These are phyloP conservation scores for Fulica atra DNA, from an alignment of 2,113 vertebrate genomes.

Conservation along the genomic window DNA sequence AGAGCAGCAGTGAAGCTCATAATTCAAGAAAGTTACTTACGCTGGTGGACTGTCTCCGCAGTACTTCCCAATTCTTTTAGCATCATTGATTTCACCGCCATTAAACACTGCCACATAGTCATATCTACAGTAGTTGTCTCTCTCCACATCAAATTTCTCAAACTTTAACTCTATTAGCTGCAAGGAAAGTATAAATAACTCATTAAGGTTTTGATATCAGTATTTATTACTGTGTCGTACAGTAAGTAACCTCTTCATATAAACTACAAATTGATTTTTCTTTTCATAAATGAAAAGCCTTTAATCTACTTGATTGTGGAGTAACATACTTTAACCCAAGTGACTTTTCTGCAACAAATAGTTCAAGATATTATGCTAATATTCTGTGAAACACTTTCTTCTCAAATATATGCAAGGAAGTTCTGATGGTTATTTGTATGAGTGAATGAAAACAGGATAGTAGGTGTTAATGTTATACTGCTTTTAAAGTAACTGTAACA, in stretches of 20 bases:
- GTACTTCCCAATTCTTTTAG: constrained; percentile 93
- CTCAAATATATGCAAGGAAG: not conserved
- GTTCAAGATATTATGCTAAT: not conserved
- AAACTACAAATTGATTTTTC: not conserved
- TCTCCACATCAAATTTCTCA: constrained; percentile 97
- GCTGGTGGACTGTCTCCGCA: constrained; percentile 95
- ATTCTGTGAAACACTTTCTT: not conserved
- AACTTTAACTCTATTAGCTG: constrained; percentile 93
- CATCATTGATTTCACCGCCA: constrained; percentile 91
- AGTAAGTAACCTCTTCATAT: not conserved
- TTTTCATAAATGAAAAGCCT: not conserved
- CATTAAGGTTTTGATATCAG: not conserved
- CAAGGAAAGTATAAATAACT: constrained; percentile 11
- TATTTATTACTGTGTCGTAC: not conserved
- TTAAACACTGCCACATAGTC: constrained; percentile 95
- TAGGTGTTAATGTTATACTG: not conserved
- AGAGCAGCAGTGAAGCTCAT: not conserved
- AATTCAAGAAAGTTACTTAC: constrained; percentile 77
- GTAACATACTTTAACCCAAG: not conserved
- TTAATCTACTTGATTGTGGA: not conserved
- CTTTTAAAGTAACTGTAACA: not conserved
- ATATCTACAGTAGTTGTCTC: constrained; percentile 97
- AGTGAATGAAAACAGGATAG: not conserved
- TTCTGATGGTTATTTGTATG: not conserved
- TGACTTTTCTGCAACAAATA: not conserved